Percentiles rank a stretch among this genome's conserved stretches.
Evolutionary conservation across 2,797 vertebrate genomes (phyloP).

Genomic region (Potorous gilbertii): DNA sequence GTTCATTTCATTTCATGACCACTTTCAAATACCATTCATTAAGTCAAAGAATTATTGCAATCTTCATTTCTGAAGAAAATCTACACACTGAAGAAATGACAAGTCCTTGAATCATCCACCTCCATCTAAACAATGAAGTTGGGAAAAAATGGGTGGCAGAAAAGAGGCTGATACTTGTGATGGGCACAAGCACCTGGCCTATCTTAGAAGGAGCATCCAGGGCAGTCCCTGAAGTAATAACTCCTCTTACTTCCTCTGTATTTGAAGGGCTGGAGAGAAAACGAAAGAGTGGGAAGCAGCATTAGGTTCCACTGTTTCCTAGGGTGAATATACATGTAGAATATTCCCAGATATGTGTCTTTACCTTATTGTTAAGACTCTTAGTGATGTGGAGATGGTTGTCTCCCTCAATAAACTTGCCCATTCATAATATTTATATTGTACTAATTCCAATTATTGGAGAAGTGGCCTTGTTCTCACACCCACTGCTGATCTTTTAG

Average conservation of each 20-base stretch:
- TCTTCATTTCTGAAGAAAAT: neutral
- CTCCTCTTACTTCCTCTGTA: neutral
- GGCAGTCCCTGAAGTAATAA: neutral
- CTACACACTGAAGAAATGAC: neutral
- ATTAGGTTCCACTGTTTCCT: neutral
- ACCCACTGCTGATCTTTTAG: neutral
- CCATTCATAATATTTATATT: neutral
- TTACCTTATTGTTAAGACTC: neutral
- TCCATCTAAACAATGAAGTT: neutral
- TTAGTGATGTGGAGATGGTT: neutral
- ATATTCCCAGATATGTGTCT: neutral
- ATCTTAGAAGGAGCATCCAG: neutral
- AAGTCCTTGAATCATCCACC: neutral
- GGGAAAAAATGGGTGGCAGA: neutral
- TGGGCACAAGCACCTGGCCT: neutral
- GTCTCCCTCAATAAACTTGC: neutral
- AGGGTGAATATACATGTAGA: neutral
- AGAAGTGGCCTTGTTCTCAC: neutral
- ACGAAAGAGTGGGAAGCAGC: neutral
- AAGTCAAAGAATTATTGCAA: neutral
- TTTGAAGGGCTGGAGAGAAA: neutral
- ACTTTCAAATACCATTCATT: neutral
- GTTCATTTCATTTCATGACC: neutral
- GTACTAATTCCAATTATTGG: neutral
- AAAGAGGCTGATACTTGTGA: neutral